Evolutionary conservation across 2,888 invertebrate species (phyloP).

Genomic region (Anodontia alba): DNA sequence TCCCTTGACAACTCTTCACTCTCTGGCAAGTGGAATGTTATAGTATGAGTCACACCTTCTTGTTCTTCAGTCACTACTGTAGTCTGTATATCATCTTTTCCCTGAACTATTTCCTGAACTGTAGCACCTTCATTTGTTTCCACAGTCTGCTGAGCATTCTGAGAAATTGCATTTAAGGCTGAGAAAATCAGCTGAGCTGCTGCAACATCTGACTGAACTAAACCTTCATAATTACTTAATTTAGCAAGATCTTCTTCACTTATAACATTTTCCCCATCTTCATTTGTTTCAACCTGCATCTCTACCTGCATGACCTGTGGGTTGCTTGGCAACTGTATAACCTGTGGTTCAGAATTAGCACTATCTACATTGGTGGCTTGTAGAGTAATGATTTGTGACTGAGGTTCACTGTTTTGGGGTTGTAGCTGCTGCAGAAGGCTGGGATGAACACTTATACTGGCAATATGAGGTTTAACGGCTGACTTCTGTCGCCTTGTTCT

Average conservation of each 20-base stretch:
- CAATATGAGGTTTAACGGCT: background rate
- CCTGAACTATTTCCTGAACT: constrained; percentile 7
- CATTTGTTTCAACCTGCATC: constrained; percentile 71
- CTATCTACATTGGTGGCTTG: background rate
- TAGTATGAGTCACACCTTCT: constrained; percentile 73
- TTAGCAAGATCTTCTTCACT: constrained; percentile 77
- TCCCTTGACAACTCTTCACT: constrained; percentile 36
- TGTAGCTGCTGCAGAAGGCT: background rate
- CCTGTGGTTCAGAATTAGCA: background rate
- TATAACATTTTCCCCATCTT: constrained; percentile 72
- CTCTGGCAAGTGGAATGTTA: constrained; percentile 73
- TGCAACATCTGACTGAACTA: constrained; percentile 68
- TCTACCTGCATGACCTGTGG: constrained; percentile 27
- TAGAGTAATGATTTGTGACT: background rate
- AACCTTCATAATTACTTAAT: constrained; percentile 68
- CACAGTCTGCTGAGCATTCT: constrained; percentile 42
- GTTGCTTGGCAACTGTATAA: constrained; percentile 3
- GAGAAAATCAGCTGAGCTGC: constrained; percentile 77
- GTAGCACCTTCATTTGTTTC: background rate
- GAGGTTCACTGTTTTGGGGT: background rate
- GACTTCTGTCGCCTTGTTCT: background rate
- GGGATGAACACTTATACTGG: background rate
- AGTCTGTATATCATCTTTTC: constrained; percentile 53
- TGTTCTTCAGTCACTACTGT: constrained; percentile 60
- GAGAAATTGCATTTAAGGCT: constrained; percentile 75